Conservation (phyloP, 2,113 vertebrate species). For the Boulengeromyrus knoepffleri region DNA sequence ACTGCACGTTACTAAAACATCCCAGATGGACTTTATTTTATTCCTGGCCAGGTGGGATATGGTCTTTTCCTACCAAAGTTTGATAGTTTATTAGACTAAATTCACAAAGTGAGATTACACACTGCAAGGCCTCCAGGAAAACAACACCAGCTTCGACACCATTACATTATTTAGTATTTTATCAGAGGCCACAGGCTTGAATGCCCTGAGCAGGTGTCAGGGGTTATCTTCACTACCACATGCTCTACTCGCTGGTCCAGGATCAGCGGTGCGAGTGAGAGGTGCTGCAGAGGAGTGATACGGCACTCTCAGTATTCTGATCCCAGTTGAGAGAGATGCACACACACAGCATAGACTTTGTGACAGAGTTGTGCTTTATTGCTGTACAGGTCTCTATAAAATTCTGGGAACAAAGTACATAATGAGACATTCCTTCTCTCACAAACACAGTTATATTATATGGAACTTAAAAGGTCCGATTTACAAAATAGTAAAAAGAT, state of each 20-base stretch:
- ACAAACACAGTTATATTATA: conserved; percentile 57
- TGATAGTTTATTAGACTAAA: not conserved
- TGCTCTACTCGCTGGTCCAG: not conserved
- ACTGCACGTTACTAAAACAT: not conserved
- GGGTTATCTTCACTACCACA: not conserved
- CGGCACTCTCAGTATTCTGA: not conserved
- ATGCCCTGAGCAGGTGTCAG: not conserved
- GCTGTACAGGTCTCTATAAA: conserved; percentile 69
- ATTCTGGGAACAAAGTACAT: conserved; percentile 61
- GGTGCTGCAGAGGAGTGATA: not conserved
- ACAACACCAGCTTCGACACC: not conserved
- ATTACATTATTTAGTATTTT: not conserved
- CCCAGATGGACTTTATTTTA: not conserved
- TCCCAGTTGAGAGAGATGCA: not conserved
- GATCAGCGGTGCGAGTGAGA: not conserved
- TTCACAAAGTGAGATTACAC: not conserved
- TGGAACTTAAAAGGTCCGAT: conserved; percentile 52
- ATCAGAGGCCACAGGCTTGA: not conserved
- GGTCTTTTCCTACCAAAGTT: not conserved
- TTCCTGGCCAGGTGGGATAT: not conserved
- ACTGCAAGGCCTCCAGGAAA: not conserved
- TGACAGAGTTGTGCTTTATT: conserved; percentile 67
- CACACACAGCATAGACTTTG: conserved; percentile 15
- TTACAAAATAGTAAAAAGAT: conserved; percentile 46
- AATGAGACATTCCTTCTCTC: conserved; percentile 48